phyloP scores from a whole-genome alignment of 2,797 vertebrate genomes.

The Gadopsis bispinosus region DNA sequence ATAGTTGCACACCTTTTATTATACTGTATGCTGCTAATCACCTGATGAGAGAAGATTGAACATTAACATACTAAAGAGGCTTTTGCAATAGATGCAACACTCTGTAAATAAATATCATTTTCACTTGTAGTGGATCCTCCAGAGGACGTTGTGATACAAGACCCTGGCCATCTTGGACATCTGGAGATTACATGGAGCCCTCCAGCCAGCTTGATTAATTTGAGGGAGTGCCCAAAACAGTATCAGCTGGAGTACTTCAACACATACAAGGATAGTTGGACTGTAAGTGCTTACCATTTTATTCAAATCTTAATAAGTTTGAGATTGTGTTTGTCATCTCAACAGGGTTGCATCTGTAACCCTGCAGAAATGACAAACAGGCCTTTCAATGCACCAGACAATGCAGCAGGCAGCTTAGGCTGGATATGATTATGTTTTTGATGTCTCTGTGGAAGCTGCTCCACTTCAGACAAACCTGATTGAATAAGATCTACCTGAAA shows the following conservation, averaged over 20 bases:
- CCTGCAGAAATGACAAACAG: too few species aligned
- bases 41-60: not conserved
- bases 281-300: conserved; percentile 62
- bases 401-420: too few species aligned
- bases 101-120: not conserved
- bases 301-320: not conserved
- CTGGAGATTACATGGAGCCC: conserved; percentile 79
- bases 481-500: not conserved
- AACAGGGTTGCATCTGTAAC: too few species aligned
- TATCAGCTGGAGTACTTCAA: conserved; percentile 82
- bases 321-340: too few species aligned
- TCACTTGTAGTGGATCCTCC: conserved; percentile 78
- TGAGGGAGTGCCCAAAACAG: conserved; percentile 58
- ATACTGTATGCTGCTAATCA: not conserved
- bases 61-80: not conserved
- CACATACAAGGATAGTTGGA: conserved; percentile 74
- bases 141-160: conserved; percentile 69
- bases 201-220: conserved; percentile 64
- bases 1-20: not conserved
- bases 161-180: conserved; percentile 78
- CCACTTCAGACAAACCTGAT: too few species aligned
- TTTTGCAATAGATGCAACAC: not conserved
- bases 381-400: too few species aligned
- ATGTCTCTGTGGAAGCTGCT: too few species aligned
- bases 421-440: too few species aligned